Percentiles rank a stretch among this genome's conserved stretches.
Evolutionary conservation across 35 echinoderm and acorn worm genomes (phyloP).

Genomic region (Stichopus chloronotus): DNA sequence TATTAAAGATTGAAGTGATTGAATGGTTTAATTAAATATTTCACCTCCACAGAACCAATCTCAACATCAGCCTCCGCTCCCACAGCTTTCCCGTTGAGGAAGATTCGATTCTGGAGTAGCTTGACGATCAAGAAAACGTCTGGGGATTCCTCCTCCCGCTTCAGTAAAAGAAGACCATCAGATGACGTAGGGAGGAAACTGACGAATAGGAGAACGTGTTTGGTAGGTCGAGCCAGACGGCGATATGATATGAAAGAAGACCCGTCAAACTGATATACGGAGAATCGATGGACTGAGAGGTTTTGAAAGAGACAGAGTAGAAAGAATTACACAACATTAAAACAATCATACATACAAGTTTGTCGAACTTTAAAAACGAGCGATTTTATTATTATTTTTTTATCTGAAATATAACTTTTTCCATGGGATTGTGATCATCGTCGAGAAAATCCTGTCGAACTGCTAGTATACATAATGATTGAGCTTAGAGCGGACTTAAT

Average conservation of each 20-base stretch:
- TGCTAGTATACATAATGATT: too few relatives aligned
- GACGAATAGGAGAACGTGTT: slow-evolving; percentile 75
- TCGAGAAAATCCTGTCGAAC: too few relatives aligned
- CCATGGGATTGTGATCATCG: too few relatives aligned
- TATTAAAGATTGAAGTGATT: too few relatives aligned
- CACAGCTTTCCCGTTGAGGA: slow-evolving; percentile 65
- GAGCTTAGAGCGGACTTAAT: too few relatives aligned
- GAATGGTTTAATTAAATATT: background rate
- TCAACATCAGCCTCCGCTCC: slow-evolving; percentile 52
- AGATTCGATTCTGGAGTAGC: slow-evolving; percentile 44
- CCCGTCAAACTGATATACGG: slow-evolving; percentile 66
- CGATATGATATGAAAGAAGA: slow-evolving; percentile 77
- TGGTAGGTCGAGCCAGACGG: slow-evolving; percentile 62
- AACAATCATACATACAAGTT: too few relatives aligned
- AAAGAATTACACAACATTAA: background rate
- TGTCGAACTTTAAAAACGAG: too few relatives aligned
- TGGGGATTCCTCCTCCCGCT: slow-evolving; percentile 48
- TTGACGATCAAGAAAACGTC: slow-evolving; percentile 47
- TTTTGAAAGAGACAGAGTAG: background rate
- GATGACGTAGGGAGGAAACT: slow-evolving; percentile 42
- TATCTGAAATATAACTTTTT: too few relatives aligned
- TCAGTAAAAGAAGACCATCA: slow-evolving; percentile 72
- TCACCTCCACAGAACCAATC: slow-evolving; percentile 33
- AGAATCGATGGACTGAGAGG: slow-evolving; percentile 33
- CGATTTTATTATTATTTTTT: too few relatives aligned